Evolutionary conservation across 2,113 vertebrate genomes (phyloP).

Genomic region (Cynoglossus semilaevis): DNA sequence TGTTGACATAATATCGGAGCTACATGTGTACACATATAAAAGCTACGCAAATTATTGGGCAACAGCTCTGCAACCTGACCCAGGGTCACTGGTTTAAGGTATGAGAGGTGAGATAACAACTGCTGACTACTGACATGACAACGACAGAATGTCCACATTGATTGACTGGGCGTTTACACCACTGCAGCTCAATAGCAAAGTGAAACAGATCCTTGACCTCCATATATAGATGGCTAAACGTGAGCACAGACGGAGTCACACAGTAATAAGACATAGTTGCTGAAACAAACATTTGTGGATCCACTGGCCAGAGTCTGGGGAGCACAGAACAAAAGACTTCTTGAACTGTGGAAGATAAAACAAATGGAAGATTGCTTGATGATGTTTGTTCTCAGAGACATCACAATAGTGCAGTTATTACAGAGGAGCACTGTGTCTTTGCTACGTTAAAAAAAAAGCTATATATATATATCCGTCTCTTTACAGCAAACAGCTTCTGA

Average conservation of each 20-base stretch:
- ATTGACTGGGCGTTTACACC: conserved; percentile 10
- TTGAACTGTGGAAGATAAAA: not conserved
- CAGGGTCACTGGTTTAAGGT: too few species aligned
- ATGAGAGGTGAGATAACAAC: conserved; percentile 19
- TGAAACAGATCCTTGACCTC: conserved; percentile 8
- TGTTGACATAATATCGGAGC: too few species aligned
- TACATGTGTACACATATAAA: too few species aligned
- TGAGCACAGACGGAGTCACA: too few species aligned
- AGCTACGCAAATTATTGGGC: too few species aligned
- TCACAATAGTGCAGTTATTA: not conserved
- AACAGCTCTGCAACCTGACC: too few species aligned
- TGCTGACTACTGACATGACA: not conserved
- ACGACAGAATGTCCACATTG: conserved; percentile 5
- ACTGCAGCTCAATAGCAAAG: conserved; percentile 3
- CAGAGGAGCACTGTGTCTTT: conserved; percentile 6
- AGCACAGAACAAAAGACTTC: conserved; percentile 13
- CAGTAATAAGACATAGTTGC: not conserved
- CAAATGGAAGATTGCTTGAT: not conserved
- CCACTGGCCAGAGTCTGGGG: conserved; percentile 1
- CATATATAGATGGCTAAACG: not conserved
- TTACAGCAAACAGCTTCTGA: conserved; percentile 34
- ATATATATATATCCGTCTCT: conserved; percentile 29
- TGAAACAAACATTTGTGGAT: conserved; percentile 29
- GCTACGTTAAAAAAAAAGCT: conserved; percentile 37
- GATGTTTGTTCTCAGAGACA: not conserved